Evolutionary conservation across 2,113 vertebrate genomes (phyloP).

Genomic region (Nannospalax galili): DNA sequence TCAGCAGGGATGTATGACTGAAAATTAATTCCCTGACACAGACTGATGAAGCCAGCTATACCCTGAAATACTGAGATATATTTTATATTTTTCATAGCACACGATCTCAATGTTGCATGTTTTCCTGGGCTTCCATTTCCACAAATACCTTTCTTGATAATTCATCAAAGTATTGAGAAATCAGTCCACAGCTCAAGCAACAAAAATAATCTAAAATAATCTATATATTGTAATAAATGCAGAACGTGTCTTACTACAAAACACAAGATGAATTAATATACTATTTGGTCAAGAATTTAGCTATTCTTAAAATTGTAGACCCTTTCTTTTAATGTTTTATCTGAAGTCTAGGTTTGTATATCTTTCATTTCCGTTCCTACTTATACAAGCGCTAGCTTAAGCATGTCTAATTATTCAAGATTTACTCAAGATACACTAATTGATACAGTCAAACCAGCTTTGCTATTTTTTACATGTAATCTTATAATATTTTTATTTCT

Average conservation of each 20-base stretch:
- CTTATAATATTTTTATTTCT: not conserved
- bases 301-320: not conserved
- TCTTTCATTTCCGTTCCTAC: too few relatives aligned
- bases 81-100: slow-evolving; percentile 65
- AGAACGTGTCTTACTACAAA: not conserved
- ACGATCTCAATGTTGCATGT: slow-evolving; percentile 26
- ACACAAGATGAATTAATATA: not conserved
- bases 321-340: not conserved
- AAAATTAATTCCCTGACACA: slow-evolving; percentile 82
- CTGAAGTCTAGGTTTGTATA: too few relatives aligned
- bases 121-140: slow-evolving; percentile 19
- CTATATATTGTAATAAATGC: not conserved
- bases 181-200: not conserved
- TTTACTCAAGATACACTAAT: not conserved
- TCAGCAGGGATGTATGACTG: slow-evolving; percentile 77
- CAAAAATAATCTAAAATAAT: not conserved
- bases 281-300: not conserved
- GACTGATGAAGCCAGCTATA: slow-evolving; percentile 75
- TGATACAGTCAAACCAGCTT: not conserved
- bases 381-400: not conserved
- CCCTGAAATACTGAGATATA: slow-evolving; percentile 64
- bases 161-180: slow-evolving; percentile 54
- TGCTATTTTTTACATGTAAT: slow-evolving; percentile 10
- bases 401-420: not conserved
- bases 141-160: slow-evolving; percentile 31